These are phyloP conservation scores for Psylliodes chrysocephalus DNA, from an alignment of 2,888 invertebrate genomes.

Conservation along the genomic window DNA sequence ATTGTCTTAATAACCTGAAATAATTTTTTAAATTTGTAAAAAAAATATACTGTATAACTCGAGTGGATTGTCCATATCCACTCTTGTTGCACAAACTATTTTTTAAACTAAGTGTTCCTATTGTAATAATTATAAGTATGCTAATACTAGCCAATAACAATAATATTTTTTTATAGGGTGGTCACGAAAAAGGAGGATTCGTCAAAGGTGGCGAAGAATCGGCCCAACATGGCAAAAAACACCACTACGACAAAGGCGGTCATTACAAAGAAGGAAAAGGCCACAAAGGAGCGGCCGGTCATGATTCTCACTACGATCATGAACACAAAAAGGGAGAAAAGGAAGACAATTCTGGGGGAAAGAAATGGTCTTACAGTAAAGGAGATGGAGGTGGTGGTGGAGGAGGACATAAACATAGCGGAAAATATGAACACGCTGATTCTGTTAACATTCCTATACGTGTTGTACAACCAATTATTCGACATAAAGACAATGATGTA, in stretches of 20 bases:
- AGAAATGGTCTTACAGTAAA: constrained; percentile 66
- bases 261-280: constrained; percentile 69
- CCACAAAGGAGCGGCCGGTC: constrained; percentile 68
- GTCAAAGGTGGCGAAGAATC: constrained; percentile 66
- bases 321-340: constrained; percentile 63
- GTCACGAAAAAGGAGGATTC: constrained; percentile 68
- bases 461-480: not conserved
- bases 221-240: constrained; percentile 49
- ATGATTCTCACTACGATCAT: constrained; percentile 69
- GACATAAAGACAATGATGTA: not conserved
- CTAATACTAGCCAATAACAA: not conserved
- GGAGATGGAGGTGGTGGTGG: constrained; percentile 43
- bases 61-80: too few relatives aligned
- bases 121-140: too few relatives aligned
- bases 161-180: constrained; percentile 65
- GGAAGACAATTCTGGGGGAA: constrained; percentile 64
- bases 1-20: too few relatives aligned
- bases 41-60: too few relatives aligned
- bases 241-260: constrained; percentile 71
- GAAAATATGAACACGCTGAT: constrained; percentile 16
- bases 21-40: too few relatives aligned
- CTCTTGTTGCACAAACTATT: too few relatives aligned
- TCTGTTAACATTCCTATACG: not conserved
- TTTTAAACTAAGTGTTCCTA: too few relatives aligned
- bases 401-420: constrained; percentile 34